phyloP scores from a whole-genome alignment of 2,888 invertebrate genomes.

The Tipula lateralis region DNA sequence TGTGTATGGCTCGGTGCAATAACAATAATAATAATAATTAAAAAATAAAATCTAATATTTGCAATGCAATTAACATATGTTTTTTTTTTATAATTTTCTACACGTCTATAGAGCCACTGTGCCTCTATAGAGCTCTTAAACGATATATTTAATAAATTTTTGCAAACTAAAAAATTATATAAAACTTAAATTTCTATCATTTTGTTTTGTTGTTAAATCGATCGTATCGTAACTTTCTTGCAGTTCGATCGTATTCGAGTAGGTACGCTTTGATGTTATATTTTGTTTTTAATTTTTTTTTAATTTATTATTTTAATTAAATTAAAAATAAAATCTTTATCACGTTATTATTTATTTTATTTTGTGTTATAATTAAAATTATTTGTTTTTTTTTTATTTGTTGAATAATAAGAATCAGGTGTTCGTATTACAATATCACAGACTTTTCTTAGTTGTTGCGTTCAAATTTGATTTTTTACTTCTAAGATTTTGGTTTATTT shows the following conservation, averaged over 20 bases:
- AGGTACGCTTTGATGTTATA: neutral
- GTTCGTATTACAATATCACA: constrained; percentile 42
- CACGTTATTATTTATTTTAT: constrained; percentile 21
- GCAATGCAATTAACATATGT: neutral
- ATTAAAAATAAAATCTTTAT: constrained; percentile 12
- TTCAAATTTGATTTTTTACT: constrained; percentile 29
- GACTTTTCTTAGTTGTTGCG: constrained; percentile 32
- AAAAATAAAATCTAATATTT: neutral
- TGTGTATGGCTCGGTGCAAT: neutral
- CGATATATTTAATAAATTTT: neutral
- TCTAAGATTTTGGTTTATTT: constrained; percentile 25
- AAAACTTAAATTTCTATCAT: neutral
- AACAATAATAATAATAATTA: neutral
- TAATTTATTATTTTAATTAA: constrained; percentile 2
- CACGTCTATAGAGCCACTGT: neutral
- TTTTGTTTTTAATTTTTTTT: neutral
- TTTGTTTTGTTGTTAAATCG: constrained; percentile 15
- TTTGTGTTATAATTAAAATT: neutral
- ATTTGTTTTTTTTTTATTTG: neutral
- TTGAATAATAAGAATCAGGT: constrained; percentile 35
- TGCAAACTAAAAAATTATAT: neutral
- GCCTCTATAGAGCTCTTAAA: neutral
- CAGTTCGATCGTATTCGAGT: constrained; percentile 19
- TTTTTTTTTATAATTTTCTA: neutral
- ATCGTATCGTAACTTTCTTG: constrained; percentile 19